Base-by-base conservation (phyloP, 2,113 vertebrate genomes). In the Trogon melanurus region DNA sequence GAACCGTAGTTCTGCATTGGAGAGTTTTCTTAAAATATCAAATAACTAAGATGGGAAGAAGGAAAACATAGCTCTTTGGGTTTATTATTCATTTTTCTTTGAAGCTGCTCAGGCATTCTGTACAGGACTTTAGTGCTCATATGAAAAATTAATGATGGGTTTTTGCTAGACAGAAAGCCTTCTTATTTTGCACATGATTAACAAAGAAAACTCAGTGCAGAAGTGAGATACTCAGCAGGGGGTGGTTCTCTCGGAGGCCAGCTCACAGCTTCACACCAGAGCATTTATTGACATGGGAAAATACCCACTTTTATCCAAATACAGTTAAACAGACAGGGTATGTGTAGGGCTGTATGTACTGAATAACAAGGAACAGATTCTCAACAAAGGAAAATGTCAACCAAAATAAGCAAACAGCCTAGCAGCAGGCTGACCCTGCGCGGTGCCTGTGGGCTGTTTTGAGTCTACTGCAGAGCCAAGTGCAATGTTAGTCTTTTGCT, bases 71-170 rank as follows among this genome's bases (percentile, higher is more conserved):
- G 11, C 22, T 29, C n/a, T 44, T 47, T 74, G 51, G 61, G 51
- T 96, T 95, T 95, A 78, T 96, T 81, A 72, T 94, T 96, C 34
- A 48, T 62, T 89, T 93, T 85, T 97, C 94, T 96, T 92, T 95
- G 72, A 96, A 93, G 82, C 54, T 76, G 75, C 80, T 94, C 73
- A 97, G 96, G 93, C 82, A 80, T 89, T 91, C 87, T 92, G 89
- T 94, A 95, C 91, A 89, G 93, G 95, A 96, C 95, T 93, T 97
- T 75, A 95, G 89, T 92, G 91, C 75, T 96, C 72, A 79, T 96
- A 97, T 95, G 95, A 97, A 98, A 98, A 98, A 98, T 97, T 97
- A 97, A 98, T 96, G 87, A 91, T 71, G 86, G 53, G 67, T 20
- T 96, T 97, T 97, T 96, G 94, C 85, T 97, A 87, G 80, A 96